Evolutionary conservation across 1,140 invertebrate genomes (phyloP), one percentile per base, ranked within the genome.

Genomic region (Hycleus phaleratus): DNA sequence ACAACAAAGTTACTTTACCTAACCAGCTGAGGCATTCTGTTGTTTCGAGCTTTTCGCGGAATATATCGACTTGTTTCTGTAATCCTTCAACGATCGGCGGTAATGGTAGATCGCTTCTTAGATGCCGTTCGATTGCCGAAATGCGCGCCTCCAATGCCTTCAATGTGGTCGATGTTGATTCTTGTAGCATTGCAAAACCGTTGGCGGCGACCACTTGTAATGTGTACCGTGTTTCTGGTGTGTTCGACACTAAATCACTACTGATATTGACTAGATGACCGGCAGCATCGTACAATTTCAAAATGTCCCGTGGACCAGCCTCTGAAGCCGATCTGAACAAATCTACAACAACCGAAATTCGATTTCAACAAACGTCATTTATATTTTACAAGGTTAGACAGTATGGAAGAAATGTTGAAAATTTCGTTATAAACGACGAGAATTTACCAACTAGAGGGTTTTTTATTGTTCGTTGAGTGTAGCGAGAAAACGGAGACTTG

Each of bases 21-120:
- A 87, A 72, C 85, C 85, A 87, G 67, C 82, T 86, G 54, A 87
- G 76, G 68, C 84, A 83, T 64, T 86, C 84, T 25, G 84, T 80
- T 43, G 83, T 85, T 71, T 87, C 84, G 53, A 87, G 73, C 69
- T 84, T 85, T 60, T 81, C 78, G 62, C 81, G 79, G 64, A 88
- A 84, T 42, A 75, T 73, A 59, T 85, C 81, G 18, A 87, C 82
- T 69, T 85, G 82, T 39, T 71, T 71, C 66, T 83, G 81, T 24
- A 88, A 77, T 58, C 86, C 83, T 53, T 77, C 70, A 12, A 88
- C 78, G 44, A 75, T 73, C 3, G 79, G 74, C 0, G 79, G 80
- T 38, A 80, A 69, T 39, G 76, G 75, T 46, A 74, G 69, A 40
- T 81, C 77, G 12, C 76, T 74, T 51, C 78, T 75, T 18, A 87